Evolutionary conservation across 2,797 vertebrate genomes (phyloP), one percentile per base, ranked within the genome.

Genomic region (Acipenser ruthenus): DNA sequence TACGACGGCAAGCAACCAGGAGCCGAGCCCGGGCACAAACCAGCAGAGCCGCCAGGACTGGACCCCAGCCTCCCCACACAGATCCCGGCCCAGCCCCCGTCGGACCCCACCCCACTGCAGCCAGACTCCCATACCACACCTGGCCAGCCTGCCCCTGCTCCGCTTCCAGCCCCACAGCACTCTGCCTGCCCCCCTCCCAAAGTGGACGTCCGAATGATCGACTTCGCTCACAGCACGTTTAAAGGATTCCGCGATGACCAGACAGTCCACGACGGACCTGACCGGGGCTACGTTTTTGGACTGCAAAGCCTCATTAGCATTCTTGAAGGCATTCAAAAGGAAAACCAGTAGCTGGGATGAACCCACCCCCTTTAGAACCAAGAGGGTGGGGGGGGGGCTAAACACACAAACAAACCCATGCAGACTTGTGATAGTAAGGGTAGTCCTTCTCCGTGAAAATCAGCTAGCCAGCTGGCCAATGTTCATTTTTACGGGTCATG

Each of bases 181-280:
- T 68, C 0, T 62, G 18, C 62, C 10, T 55, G 78, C 0, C 73
- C 76, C 6, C 76, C 75, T 18, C 87, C 82, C 76, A 89, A 87
- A 74, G 93, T 99, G 83, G 97, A 99, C 1, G 94, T 99, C 72
- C 95, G 95, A 58, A 99, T 99, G 96, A 99, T 99, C 74, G 97
- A 99, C 91, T 99, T 99, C 70, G 97, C 97, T 56, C 96, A 99
- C 85, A 97, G 95, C 87, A 99, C 96, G 0, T 99, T 91, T 84
- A 96, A 96, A 82, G 97, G 97, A 76, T 99, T 99, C 81, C 94
- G 94, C 0, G 94, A 96, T 1, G 97, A 99, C 83, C 94, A 91
- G 23, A 97, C 91, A 0, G 92, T 98, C 77, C 95, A 99, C 0
- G 94, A 98, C 0, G 97, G 97, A 58, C 95, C 95, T 0, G 96